These are phyloP conservation scores for Carassius auratus DNA, from an alignment of 2,113 vertebrate species.

Conservation along the genomic window DNA sequence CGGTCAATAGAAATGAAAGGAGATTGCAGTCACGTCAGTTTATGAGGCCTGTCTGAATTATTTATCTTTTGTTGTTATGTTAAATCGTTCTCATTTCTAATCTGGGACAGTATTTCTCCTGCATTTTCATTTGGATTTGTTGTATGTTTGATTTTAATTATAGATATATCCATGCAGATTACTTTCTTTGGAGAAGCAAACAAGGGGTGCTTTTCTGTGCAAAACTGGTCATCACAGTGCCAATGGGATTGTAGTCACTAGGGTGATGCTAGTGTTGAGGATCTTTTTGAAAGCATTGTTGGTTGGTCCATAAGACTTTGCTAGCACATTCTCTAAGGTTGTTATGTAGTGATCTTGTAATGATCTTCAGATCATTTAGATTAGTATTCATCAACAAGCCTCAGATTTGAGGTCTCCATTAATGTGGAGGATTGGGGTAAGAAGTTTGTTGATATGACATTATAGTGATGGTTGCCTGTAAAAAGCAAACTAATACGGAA, in stretches of 20 bases:
- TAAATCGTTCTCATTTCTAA: neutral
- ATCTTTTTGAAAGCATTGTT: neutral
- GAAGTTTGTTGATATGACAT: too few relatives aligned
- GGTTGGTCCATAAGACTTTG: neutral
- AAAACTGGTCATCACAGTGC: neutral
- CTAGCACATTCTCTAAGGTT: too few relatives aligned
- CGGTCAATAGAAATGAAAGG: neutral
- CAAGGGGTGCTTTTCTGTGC: neutral
- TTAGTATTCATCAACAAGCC: neutral
- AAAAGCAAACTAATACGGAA: too few relatives aligned
- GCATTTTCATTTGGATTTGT: neutral
- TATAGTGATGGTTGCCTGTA: too few relatives aligned
- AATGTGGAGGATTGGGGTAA: neutral
- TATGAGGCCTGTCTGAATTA: neutral
- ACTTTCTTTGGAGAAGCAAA: neutral
- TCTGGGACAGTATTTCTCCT: neutral
- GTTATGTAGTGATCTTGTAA: too few relatives aligned
- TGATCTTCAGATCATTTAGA: neutral
- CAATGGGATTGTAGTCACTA: neutral
- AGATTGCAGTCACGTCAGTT: neutral
- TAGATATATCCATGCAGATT: neutral
- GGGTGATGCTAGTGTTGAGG: neutral
- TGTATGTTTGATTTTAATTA: neutral
- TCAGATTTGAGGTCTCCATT: neutral
- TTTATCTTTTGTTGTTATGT: neutral